Base-by-base conservation (phyloP, 30 jellyfish, hydroid and myxozoan genomes). In the Sanderia malayensis region DNA sequence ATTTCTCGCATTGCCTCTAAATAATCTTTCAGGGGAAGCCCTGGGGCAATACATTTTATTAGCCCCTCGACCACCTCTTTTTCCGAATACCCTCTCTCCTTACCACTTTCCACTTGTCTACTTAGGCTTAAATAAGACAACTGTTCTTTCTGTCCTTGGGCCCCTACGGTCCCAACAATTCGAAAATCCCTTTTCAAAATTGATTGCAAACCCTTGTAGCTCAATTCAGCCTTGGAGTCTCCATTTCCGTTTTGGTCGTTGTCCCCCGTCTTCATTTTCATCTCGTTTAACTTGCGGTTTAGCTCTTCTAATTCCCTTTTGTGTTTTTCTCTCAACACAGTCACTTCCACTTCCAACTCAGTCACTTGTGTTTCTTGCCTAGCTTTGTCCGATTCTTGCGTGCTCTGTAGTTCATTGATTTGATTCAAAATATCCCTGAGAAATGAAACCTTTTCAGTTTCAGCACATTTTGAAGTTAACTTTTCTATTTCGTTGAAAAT, bases 1-100 rank as follows among this genome's bases (percentile, higher is more conserved):
- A 22, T 27, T 62, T 61, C 86, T 26, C 70, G 67, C 86, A 74
- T 46, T 21, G 79, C 79, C 63, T 75, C 71, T 9, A 75, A 19
- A 26, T 75, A 61, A 45, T 75, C 79, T 34, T 61, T 62, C 46
- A 61, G 68, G 49, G 71, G 86, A 10, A 45, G 53, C 6, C 55
- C 34, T 18, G 86, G 47, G 15, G 70, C 30, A 74, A 74, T 74
- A 22, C 77, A 74, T 31, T 59, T 74, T n/a, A 74, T 74, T 2
- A 74, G 17, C 47, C 76, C 85, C 7, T 73, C 52, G 6, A 37
- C 52, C 10, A 37, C 52, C 13, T 37, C 52, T 37, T 37, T 37
- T 13, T 37, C 52, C 13, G 52, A 37, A 37, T 37, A 37, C 6
- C 52, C 52, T 37, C 52, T 6, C 52, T 37, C 10, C 52, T 4